Percentiles rank a stretch among this genome's conserved stretches.
phyloP scores from a whole-genome alignment of 1,140 invertebrate species.

The Zaprionus capensis region DNA sequence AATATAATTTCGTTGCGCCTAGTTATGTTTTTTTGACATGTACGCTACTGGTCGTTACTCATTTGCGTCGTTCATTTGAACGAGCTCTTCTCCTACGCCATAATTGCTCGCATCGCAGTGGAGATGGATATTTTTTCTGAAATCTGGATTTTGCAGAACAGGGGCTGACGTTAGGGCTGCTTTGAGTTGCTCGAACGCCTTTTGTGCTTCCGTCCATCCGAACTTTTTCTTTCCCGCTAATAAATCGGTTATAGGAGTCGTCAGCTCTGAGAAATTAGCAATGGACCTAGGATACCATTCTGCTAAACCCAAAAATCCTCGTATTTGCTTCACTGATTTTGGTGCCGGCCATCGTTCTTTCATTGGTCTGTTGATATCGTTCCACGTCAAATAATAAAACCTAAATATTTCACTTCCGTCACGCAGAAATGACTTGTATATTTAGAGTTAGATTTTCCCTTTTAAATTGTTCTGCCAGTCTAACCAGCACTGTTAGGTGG shows the following conservation, averaged over 20 bases:
- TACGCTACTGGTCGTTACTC: too few species aligned
- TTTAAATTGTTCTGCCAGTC: neutral
- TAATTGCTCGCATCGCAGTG: conserved; percentile 23
- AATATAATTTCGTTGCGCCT: too few species aligned
- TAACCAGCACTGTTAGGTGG: neutral
- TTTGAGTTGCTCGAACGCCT: conserved; percentile 12
- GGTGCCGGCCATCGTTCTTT: conserved; percentile 40
- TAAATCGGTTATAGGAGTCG: conserved; percentile 9
- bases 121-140: conserved; percentile 10
- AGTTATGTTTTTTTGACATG: too few species aligned
- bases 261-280: conserved; percentile 61
- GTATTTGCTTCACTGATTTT: conserved; percentile 35
- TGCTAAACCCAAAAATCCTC: conserved; percentile 62
- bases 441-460: neutral
- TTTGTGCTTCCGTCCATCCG: conserved; percentile 6
- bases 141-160: conserved; percentile 19
- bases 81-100: too few species aligned
- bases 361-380: conserved; percentile 35
- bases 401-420: conserved; percentile 22
- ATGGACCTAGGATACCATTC: conserved; percentile 82
- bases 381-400: conserved; percentile 47
- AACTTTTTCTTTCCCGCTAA: neutral
- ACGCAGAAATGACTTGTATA: conserved; percentile 16
- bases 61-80: too few species aligned
- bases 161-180: neutral